Evolutionary conservation across 2,888 invertebrate species (phyloP).

Genomic region (Drosophila differens): DNA sequence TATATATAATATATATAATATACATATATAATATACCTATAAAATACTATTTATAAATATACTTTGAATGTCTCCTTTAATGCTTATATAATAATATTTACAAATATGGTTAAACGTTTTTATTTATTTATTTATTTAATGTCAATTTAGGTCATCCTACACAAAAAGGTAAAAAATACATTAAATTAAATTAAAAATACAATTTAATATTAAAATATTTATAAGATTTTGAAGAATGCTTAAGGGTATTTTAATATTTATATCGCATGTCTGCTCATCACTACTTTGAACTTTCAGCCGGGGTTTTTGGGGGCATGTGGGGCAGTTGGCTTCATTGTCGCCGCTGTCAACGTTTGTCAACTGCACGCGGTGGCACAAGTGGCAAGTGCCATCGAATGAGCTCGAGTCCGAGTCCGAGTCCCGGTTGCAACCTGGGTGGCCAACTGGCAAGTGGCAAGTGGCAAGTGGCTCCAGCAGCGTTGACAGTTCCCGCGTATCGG

Average conservation of each 20-base stretch:
- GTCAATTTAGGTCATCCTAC: no score
- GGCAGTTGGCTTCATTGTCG: constrained; percentile 61
- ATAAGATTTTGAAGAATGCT: neutral
- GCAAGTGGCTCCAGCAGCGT: constrained; percentile 39
- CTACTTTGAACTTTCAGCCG: neutral
- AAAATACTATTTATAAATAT: no score
- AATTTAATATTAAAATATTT: neutral
- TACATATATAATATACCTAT: no score
- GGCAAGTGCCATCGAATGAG: constrained; percentile 25
- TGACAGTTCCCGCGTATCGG: constrained; percentile 65
- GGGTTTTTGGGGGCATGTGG: constrained; percentile 4
- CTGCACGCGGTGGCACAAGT: constrained; percentile 50
- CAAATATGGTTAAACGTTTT: no score
- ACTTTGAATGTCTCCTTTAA: no score
- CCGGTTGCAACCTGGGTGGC: constrained; percentile 53
- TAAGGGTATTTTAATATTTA: neutral
- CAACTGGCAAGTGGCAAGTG: constrained; percentile 4
- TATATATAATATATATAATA: no score
- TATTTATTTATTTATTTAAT: no score
- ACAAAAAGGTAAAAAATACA: no score
- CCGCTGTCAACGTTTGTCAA: constrained; percentile 80
- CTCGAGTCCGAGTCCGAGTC: constrained; percentile 27
- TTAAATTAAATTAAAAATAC: neutral
- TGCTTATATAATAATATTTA: no score
- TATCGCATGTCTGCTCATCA: neutral